Percentiles rank a stretch among this genome's conserved stretches.
Conservation (phyloP, 2,888 invertebrate genomes). For the Arge pagana region DNA sequence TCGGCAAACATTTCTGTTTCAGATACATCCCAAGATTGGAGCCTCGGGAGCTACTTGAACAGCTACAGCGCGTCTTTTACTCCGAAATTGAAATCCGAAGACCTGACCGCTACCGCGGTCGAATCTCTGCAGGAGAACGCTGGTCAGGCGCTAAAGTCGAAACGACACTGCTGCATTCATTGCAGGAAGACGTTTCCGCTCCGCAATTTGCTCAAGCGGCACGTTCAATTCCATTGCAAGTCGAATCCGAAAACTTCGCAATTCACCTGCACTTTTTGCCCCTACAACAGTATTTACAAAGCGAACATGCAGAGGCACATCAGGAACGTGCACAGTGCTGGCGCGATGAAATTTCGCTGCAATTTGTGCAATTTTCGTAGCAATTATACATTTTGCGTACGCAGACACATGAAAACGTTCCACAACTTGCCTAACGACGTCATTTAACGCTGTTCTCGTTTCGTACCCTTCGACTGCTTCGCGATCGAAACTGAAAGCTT, state of each 20-base stretch:
- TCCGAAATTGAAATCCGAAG: neutral
- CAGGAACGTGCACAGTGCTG: conserved; percentile 45
- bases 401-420: conserved; percentile 49
- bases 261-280: conserved; percentile 34
- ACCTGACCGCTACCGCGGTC: conserved; percentile 18
- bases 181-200: conserved; percentile 42
- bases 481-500: too few relatives aligned
- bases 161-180: conserved; percentile 39
- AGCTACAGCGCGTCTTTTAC: neutral
- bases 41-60: conserved; percentile 9
- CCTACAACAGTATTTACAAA: conserved; percentile 47
- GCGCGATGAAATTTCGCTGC: conserved; percentile 41
- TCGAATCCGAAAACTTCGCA: conserved; percentile 33
- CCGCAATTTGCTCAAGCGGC: conserved; percentile 40
- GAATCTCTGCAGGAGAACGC: conserved; percentile 27
- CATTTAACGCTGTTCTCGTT: too few relatives aligned
- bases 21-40: conserved; percentile 29
- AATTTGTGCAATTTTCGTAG: conserved; percentile 49
- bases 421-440: conserved; percentile 30
- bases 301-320: conserved; percentile 32
- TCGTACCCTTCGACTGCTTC: too few relatives aligned
- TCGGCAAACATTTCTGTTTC: conserved; percentile 34
- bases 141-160: conserved; percentile 24
- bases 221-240: conserved; percentile 42
- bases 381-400: conserved; percentile 50